These are phyloP conservation scores for Cliona cf. orientalis DNA, from an alignment of 37 sponge, comb jelly and placozoan species.

Conservation along the genomic window DNA sequence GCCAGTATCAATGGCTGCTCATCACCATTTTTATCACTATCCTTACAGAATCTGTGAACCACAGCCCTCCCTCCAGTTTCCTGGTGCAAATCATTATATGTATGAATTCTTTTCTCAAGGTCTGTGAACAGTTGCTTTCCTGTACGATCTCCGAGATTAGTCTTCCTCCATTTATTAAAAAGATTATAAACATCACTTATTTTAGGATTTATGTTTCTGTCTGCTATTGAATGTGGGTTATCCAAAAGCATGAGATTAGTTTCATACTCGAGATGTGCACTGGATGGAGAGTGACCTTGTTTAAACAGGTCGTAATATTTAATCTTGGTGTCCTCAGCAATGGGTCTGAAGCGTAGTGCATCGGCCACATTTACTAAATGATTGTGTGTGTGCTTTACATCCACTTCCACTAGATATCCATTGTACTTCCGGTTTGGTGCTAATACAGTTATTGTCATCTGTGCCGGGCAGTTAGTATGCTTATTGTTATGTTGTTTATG, in stretches of 20 bases:
- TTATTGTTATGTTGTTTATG: background rate
- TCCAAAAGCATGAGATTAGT: background rate
- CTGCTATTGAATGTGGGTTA: background rate
- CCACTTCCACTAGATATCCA: background rate
- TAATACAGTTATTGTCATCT: background rate
- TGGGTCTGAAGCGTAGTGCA: background rate
- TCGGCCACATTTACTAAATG: background rate
- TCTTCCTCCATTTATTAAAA: background rate
- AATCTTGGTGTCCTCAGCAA: background rate
- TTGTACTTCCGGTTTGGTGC: background rate
- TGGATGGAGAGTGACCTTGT: constrained; percentile 10
- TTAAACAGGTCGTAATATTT: background rate
- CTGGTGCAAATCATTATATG: background rate
- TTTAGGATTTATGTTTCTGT: background rate
- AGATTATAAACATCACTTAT: background rate
- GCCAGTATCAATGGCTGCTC: constrained; percentile 18
- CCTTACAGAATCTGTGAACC: background rate
- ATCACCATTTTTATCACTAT: background rate
- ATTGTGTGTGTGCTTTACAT: background rate
- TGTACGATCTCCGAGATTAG: background rate
- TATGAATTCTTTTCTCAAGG: background rate
- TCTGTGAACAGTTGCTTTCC: background rate
- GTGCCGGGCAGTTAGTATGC: constrained; percentile 3
- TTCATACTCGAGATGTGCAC: constrained; percentile 21
- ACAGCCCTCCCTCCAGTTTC: background rate